Conservation (phyloP, 2,888 invertebrate species). For the Biston betularia region DNA sequence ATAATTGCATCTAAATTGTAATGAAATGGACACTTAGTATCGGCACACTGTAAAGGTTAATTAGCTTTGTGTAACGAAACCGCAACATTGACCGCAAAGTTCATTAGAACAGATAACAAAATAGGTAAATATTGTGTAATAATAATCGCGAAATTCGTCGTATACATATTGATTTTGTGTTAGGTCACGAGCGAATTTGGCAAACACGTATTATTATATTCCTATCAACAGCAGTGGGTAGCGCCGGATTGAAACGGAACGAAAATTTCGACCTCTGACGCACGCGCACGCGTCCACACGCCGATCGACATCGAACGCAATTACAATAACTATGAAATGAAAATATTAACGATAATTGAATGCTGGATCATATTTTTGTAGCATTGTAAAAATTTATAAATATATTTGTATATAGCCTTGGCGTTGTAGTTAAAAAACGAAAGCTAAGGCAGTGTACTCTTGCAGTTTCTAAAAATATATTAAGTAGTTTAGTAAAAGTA, state of each 20-base stretch:
- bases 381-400: not conserved
- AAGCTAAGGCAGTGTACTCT: no score
- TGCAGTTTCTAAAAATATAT: no score
- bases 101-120: constrained; percentile 29
- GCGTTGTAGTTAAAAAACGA: not conserved
- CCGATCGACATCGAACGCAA: constrained; percentile 57
- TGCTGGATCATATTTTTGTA: constrained; percentile 1
- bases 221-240: constrained; percentile 38
- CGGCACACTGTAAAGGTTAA: constrained; percentile 18
- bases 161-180: constrained; percentile 12
- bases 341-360: constrained; percentile 15
- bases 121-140: not conserved
- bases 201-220: constrained; percentile 50
- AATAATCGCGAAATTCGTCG: constrained; percentile 7
- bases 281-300: constrained; percentile 60
- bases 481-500: no score
- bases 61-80: constrained; percentile 21
- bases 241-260: constrained; percentile 56
- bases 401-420: not conserved
- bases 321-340: constrained; percentile 15
- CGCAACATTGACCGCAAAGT: constrained; percentile 30
- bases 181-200: constrained; percentile 52
- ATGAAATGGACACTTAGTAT: constrained; percentile 12
- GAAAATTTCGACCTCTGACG: constrained; percentile 65
- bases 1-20: constrained; percentile 8